Evolutionary conservation across 2,888 invertebrate species (phyloP).

Genomic region (Tiliacea citrago): DNA sequence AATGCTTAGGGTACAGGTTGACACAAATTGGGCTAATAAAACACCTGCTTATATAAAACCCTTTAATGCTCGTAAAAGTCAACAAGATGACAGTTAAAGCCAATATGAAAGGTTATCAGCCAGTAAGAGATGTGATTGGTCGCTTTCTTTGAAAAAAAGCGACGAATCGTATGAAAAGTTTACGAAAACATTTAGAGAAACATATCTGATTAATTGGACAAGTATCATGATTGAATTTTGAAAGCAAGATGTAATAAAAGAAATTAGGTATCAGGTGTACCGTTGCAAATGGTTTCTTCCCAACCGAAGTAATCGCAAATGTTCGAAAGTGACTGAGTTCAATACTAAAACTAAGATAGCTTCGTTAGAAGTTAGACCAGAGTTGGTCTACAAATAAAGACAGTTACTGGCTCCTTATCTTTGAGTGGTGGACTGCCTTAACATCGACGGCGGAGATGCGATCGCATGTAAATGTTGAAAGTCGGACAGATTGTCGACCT

Average conservation of each 20-base stretch:
- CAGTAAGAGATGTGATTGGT: conserved; percentile 25
- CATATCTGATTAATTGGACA: conserved; percentile 8
- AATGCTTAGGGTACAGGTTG: conserved; percentile 1
- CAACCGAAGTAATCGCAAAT: conserved; percentile 12
- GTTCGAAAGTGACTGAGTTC: conserved; percentile 46
- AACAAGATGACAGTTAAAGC: conserved; percentile 14
- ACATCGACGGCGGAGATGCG: conserved; percentile 40
- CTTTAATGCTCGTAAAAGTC: conserved; percentile 34
- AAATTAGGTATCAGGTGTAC: conserved; percentile 1
- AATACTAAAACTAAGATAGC: conserved; percentile 50
- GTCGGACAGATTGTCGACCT: conserved; percentile 66
- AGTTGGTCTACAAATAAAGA: conserved; percentile 52
- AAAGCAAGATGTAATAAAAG: background rate
- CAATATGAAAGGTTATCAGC: conserved; percentile 30
- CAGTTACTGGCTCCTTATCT: conserved; percentile 62
- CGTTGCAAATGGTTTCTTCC: conserved; percentile 11
- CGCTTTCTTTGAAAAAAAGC: conserved; percentile 7
- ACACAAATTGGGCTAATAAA: conserved; percentile 2
- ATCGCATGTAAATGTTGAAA: conserved; percentile 66
- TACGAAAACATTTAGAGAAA: background rate
- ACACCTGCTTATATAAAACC: conserved; percentile 25
- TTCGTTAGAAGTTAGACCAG: conserved; percentile 44
- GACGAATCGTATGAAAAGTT: background rate
- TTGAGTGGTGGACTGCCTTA: conserved; percentile 46
- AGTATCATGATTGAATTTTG: conserved; percentile 4